These are phyloP conservation scores for Brachionus calyciflorus DNA, from an alignment of 1,140 invertebrate species.

Conservation along the genomic window DNA sequence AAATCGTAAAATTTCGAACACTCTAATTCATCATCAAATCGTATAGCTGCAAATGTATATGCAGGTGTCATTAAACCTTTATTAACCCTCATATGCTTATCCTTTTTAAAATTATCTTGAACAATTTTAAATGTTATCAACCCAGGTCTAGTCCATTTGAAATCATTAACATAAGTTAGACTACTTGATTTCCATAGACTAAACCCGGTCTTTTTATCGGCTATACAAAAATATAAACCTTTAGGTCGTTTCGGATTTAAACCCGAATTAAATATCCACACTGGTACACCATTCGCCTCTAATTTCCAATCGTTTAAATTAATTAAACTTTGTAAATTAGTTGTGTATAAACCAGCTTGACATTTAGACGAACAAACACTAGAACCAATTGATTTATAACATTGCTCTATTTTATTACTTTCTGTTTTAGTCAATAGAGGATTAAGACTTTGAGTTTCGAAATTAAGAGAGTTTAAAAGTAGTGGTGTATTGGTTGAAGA, in stretches of 20 bases:
- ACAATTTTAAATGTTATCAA: conserved; percentile 25
- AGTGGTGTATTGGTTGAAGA: background rate
- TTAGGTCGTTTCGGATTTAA: conserved; percentile 35
- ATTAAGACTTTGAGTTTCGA: background rate
- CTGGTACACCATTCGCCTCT: background rate
- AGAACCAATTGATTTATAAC: conserved; percentile 39
- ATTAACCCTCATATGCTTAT: background rate
- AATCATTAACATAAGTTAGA: conserved; percentile 18
- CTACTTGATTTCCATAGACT: background rate
- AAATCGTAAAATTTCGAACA: conserved; percentile 43
- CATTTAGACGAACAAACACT: background rate
- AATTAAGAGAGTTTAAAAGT: conserved; percentile 10
- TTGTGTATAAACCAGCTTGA: conserved; percentile 9
- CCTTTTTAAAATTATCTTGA: background rate
- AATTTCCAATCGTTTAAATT: conserved; percentile 32
- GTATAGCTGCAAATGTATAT: background rate
- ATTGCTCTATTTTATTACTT: conserved; percentile 23
- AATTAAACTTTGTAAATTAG: conserved; percentile 20
- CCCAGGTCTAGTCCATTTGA: conserved; percentile 44
- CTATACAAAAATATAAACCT: conserved; percentile 13
- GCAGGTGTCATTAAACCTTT: no score
- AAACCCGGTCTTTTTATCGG: conserved; percentile 42
- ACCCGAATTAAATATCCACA: conserved; percentile 44
- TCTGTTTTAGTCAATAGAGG: background rate
- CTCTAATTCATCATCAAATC: conserved; percentile 29